Conservation (phyloP, 2,113 vertebrate genomes). For the Maccullochella peelii region DNA sequence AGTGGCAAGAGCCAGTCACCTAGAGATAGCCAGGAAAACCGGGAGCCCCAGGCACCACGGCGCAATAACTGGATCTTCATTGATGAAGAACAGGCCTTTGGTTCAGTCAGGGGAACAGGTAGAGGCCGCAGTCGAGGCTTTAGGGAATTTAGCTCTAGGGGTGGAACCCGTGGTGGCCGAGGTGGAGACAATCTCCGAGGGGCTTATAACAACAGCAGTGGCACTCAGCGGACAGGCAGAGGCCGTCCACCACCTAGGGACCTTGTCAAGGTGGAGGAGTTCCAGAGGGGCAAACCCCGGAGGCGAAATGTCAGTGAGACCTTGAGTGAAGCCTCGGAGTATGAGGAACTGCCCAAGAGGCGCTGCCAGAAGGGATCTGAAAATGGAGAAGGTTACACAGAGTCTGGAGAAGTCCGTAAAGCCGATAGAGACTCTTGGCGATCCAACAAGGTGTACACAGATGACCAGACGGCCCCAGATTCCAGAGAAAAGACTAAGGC, state of each 20-base stretch:
- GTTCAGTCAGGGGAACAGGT: conserved; percentile 87
- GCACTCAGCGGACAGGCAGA: conserved; percentile 81
- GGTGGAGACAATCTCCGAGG: conserved; percentile 76
- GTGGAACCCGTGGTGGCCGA: conserved; percentile 83
- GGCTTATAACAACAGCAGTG: conserved; percentile 72
- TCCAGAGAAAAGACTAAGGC: conserved; percentile 84
- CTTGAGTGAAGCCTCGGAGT: conserved; percentile 95
- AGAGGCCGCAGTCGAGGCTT: conserved; percentile 91
- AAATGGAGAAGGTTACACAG: conserved; percentile 85
- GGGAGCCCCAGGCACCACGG: conserved; percentile 86
- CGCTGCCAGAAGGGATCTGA: conserved; percentile 90
- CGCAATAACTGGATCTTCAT: conserved; percentile 99
- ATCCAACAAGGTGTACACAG: conserved; percentile 91
- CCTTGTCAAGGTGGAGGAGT: conserved; percentile 88
- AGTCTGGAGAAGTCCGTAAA: conserved; percentile 84
- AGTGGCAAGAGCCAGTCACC: conserved; percentile 74
- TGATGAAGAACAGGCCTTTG: conserved; percentile 97
- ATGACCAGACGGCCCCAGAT: conserved; percentile 87
- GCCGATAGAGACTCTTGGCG: conserved; percentile 94
- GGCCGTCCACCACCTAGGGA: conserved; percentile 88
- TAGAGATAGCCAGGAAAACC: conserved; percentile 79
- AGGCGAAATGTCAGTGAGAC: conserved; percentile 95
- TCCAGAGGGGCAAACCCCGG: conserved; percentile 90
- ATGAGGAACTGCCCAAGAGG: conserved; percentile 95
- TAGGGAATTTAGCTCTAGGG: conserved; percentile 91